phyloP scores from a whole-genome alignment of 2,797 vertebrate species.

The Cynopterus sphinx region DNA sequence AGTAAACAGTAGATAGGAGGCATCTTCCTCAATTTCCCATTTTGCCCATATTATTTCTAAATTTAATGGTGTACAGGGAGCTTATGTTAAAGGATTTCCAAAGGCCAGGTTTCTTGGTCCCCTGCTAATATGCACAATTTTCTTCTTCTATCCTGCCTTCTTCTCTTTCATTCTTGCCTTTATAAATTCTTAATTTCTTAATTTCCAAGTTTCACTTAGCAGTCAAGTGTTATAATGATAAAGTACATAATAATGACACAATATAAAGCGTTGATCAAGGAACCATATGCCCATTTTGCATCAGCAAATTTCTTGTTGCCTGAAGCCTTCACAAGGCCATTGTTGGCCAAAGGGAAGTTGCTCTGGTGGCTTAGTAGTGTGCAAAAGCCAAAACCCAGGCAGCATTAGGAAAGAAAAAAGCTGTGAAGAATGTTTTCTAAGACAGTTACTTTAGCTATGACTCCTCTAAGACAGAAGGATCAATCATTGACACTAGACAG shows the following conservation, averaged over 20 bases:
- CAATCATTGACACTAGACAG: rapidly evolving
- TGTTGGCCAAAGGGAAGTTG: background rate
- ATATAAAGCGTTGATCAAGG: background rate
- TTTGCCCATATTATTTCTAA: background rate
- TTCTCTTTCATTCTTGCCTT: background rate
- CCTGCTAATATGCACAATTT: background rate
- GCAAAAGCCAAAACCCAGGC: background rate
- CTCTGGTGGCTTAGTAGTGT: background rate
- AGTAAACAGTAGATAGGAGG: background rate
- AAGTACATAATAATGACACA: background rate
- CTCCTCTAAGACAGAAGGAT: background rate
- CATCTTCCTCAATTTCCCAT: background rate
- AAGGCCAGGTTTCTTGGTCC: background rate
- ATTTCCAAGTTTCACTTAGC: background rate
- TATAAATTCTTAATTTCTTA: background rate
- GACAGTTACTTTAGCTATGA: background rate
- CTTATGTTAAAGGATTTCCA: background rate
- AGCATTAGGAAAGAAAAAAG: background rate
- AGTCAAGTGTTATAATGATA: background rate
- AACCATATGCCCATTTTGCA: background rate
- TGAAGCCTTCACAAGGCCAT: background rate
- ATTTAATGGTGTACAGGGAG: background rate
- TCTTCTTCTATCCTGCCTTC: background rate
- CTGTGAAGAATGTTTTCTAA: background rate
- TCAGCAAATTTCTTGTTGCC: background rate